phyloP scores from a whole-genome alignment of 2,888 invertebrate genomes.

The Synanthedon tipuliformis region DNA sequence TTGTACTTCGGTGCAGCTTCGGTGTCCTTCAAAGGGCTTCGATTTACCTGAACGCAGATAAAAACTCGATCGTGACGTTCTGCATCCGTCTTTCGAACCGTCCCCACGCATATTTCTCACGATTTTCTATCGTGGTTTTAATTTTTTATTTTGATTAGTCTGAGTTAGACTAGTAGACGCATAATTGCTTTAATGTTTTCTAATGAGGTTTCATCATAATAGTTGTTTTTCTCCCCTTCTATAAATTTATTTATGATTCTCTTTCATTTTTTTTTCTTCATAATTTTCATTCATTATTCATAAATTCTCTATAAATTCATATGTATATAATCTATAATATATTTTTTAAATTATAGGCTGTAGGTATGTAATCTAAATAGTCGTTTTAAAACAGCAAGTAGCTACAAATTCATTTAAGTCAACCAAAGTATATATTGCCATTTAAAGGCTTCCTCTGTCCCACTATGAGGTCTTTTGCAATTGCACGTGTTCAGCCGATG shows the following conservation, averaged over 20 bases:
- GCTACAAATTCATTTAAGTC: not conserved
- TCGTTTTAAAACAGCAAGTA: too few species aligned
- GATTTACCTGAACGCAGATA: conserved; percentile 30
- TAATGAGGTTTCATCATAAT: too few species aligned
- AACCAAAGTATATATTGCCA: not conserved
- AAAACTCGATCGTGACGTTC: conserved; percentile 41
- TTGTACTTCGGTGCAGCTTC: not conserved
- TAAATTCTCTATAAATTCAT: too few species aligned
- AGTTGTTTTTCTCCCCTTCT: too few species aligned
- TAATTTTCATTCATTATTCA: too few species aligned
- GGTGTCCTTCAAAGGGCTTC: conserved; percentile 10
- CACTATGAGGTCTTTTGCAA: conserved; percentile 22
- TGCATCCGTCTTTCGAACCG: conserved; percentile 10
- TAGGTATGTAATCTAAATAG: too few species aligned
- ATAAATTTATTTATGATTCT: too few species aligned
- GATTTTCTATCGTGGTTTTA: conserved; percentile 18
- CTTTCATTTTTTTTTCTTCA: too few species aligned
- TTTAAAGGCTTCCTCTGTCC: conserved; percentile 1
- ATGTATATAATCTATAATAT: too few species aligned
- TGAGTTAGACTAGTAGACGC: too few species aligned
- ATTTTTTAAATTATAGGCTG: too few species aligned
- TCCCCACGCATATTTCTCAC: conserved; percentile 46
- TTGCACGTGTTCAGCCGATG: conserved; percentile 33
- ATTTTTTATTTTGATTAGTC: not conserved
- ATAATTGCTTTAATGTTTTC: too few species aligned